Evolutionary conservation across 2,888 invertebrate genomes (phyloP), one percentile per base, ranked within the genome.

Genomic region (Acronicta leporina): DNA sequence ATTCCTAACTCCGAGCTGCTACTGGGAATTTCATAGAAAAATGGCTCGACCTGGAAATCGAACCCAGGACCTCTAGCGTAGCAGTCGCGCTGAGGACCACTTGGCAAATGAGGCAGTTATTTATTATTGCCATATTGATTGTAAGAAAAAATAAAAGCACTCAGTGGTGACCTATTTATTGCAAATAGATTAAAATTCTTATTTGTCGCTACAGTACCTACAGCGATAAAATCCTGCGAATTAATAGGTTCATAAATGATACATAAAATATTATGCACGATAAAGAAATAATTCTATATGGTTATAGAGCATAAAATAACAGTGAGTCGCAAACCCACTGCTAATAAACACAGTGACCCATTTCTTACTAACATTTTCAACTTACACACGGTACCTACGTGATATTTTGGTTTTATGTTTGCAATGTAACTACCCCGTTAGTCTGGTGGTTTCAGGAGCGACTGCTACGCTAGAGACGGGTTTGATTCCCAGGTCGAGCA

Each of bases 281-380:
- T 61, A 55, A 57, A 54, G 54, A 58, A 20, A 46, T 66, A 63
- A 60, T 53, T 49, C 44, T 73, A 59, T 61, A 62, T 43, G 61
- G 43, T 61, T 59, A 65, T 43, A 40, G 46, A n/a, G 43, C 48
- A 57, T 73, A 59, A 63, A 38, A 64, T 54, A 57, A 43, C 52
- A 48, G 20, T 46, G 15, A 42, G 57, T 42, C 53, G 56, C 42
- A 38, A 52, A 41, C 30, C 25, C 38, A 35, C 15, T 59, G 51
- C 46, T 62, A 11, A 57, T 60, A 66, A 66, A 66, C 54, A 59
- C 13, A 45, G 9, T 53, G 49, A 33, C 58, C 58, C 52, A 46
- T 50, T 69, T 69, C 11, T 25, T n/a, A 9, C 5, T 25, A 27
- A 30, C 0, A 35, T 40, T 50, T 61, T 49, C 13, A 44, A 47